phyloP scores from a whole-genome alignment of 2,888 invertebrate genomes.

The Ennomos erosarius region DNA sequence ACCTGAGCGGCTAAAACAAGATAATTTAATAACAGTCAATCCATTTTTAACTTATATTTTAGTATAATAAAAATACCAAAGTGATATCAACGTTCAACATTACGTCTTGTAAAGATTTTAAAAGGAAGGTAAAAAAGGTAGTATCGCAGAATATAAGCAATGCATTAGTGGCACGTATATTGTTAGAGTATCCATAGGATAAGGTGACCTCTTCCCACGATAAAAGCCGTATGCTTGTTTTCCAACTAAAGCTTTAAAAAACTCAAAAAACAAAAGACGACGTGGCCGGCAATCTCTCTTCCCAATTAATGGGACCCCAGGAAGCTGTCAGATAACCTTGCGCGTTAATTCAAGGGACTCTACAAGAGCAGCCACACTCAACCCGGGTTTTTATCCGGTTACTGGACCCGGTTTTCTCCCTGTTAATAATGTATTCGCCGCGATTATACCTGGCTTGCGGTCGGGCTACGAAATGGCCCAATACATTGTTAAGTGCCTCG shows the following conservation, averaged over 20 bases:
- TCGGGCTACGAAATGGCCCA: constrained; percentile 39
- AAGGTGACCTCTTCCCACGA: too few relatives aligned
- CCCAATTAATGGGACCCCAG: constrained; percentile 29
- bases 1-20: too few relatives aligned
- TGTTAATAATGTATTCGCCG: constrained; percentile 51
- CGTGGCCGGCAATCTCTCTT: constrained; percentile 27
- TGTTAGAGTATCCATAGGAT: too few relatives aligned
- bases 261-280: constrained; percentile 16
- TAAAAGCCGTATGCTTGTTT: too few relatives aligned
- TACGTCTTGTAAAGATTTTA: too few relatives aligned
- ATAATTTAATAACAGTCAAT: too few relatives aligned
- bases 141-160: too few relatives aligned
- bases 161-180: too few relatives aligned
- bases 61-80: too few relatives aligned
- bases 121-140: too few relatives aligned
- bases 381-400: constrained; percentile 44
- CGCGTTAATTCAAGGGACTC: constrained; percentile 32
- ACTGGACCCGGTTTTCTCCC: constrained; percentile 40
- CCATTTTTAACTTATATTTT: too few relatives aligned
- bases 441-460: constrained; percentile 45
- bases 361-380: constrained; percentile 22
- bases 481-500: constrained; percentile 33
- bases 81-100: too few relatives aligned
- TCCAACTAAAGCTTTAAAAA: neutral
- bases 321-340: constrained; percentile 28